These are phyloP conservation scores for Heliconius erato DNA, from an alignment of 2,888 invertebrate genomes.

Conservation along the genomic window DNA sequence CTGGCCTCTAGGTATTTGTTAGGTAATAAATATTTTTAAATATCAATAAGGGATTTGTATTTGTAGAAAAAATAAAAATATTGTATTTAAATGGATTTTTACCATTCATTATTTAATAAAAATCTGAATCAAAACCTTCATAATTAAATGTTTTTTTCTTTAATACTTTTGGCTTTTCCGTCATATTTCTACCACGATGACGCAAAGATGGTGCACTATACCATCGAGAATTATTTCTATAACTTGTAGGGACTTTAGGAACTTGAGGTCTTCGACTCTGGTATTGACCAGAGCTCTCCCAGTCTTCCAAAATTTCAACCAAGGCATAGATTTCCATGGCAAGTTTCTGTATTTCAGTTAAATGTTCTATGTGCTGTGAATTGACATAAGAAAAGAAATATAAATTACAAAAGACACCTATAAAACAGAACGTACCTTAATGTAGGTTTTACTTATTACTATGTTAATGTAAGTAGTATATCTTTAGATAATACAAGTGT, in stretches of 20 bases:
- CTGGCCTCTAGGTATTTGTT: too few species aligned
- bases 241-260: neutral
- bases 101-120: neutral
- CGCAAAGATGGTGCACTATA: neutral
- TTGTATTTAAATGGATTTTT: too few species aligned
- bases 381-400: too few species aligned
- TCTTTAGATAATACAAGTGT: too few species aligned
- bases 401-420: too few species aligned
- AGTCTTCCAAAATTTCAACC: slow-evolving; percentile 49
- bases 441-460: too few species aligned
- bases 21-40: too few species aligned
- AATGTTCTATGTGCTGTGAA: slow-evolving; percentile 43
- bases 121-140: slow-evolving; percentile 21
- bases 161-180: neutral
- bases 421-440: too few species aligned
- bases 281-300: slow-evolving; percentile 15
- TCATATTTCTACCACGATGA: neutral
- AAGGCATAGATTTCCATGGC: slow-evolving; percentile 50
- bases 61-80: too few species aligned
- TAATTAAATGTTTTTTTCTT: slow-evolving; percentile 5
- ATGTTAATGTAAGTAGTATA: too few species aligned
- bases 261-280: neutral
- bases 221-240: neutral
- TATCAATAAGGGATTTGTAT: too few species aligned
- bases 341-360: slow-evolving; percentile 50